Conservation (phyloP, 1,140 invertebrate species). For the Pseudomyrmex cubaensis region DNA sequence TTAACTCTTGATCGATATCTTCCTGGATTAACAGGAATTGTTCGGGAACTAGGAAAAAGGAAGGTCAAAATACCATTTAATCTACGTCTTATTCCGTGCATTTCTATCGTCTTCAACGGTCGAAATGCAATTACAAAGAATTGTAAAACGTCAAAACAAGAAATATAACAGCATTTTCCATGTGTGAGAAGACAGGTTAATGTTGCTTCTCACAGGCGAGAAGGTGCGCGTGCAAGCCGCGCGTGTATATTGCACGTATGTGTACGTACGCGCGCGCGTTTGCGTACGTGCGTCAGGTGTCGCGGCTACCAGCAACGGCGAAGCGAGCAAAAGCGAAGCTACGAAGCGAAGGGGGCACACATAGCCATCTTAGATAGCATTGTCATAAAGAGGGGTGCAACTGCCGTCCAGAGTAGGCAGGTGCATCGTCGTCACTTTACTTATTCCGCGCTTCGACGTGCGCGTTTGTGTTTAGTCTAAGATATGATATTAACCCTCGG, state of each 20-base stretch:
- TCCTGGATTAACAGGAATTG: background rate
- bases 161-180: conserved; percentile 22
- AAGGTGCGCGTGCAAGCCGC: conserved; percentile 41
- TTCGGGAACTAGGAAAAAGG: background rate
- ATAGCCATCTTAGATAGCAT: conserved; percentile 81
- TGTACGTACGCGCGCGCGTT: conserved; percentile 35
- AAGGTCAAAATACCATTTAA: too few species aligned
- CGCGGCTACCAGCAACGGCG: conserved; percentile 63
- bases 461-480: conserved; percentile 1
- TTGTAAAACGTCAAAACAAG: background rate
- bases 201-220: conserved; percentile 80
- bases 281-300: conserved; percentile 79
- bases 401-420: conserved; percentile 78
- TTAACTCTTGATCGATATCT: background rate
- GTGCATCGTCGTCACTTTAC: conserved; percentile 70
- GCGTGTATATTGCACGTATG: conserved; percentile 34
- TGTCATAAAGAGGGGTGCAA: conserved; percentile 81
- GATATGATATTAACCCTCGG: conserved; percentile 51
- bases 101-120: too few species aligned
- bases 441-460: conserved; percentile 58
- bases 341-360: conserved; percentile 71
- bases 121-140: too few species aligned
- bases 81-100: too few species aligned
- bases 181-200: conserved; percentile 83
- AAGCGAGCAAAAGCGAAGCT: conserved; percentile 64